Base-by-base conservation (phyloP, 2,113 vertebrate species). In the Puntigrus tetrazona region DNA sequence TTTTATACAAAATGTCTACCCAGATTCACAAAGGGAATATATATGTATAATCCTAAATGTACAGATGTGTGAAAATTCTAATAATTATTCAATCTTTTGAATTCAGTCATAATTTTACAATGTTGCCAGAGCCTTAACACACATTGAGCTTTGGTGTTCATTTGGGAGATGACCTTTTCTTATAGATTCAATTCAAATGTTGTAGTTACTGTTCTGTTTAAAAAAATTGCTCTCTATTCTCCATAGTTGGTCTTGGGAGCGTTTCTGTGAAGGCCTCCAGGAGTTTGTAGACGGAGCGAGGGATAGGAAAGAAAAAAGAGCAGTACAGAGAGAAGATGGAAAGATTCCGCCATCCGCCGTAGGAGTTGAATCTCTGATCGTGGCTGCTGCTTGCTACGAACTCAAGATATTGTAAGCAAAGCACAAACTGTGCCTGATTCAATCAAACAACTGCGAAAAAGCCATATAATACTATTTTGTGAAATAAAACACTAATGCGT, bases 301-400 rank as follows among this genome's bases (percentile, higher is more conserved):
- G 61, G 25, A 69, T 14, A 77, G 82, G 73, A 84, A 61, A 69
- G 59, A 69, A 45, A 84, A 45, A 52, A 67, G 88, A 78, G n/a
- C 34, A 52, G 22, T 29, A 1, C 25, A 22, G 27, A 14, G 25
- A 18, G 18, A 78, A 50, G 73, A 78, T 0, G 7, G 20, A 52
- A 82, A 85, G 36, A 85, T 87, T 41, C 69, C 61, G 6, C 27
- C 69, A 47, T 61, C 81, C 25, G 86, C 82, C 13, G 22, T 88
- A 29, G 89, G 88, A 41, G 67, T 78, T 14, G 89, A 89, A 85
- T 87, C 86, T 36, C 79, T 88, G 31, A 85, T 89, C 13, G 78
- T 91, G 29, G 88, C 86, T 20, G 87, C 78, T 5, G 82, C 86
- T 3, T 75, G 76, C 31, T 91, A 87, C 11, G 61, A 85, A 72